phyloP scores from a whole-genome alignment of 2,888 invertebrate genomes.

The Hirtodrosophila confusa region DNA sequence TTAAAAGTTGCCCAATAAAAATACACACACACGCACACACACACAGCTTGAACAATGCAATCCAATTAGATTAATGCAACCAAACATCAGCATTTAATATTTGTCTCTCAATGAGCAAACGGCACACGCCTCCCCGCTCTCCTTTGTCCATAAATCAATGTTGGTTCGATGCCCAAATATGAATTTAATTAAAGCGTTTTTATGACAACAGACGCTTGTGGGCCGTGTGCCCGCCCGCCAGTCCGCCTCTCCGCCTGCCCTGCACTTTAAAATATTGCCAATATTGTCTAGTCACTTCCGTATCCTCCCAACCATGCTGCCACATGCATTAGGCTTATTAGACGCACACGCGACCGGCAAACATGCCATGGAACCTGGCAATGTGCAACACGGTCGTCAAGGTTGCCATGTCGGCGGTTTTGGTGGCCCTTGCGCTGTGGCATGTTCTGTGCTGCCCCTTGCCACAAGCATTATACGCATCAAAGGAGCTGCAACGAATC shows the following conservation, averaged over 20 bases:
- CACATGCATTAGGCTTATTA: conserved; percentile 76
- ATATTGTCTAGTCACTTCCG: conserved; percentile 70
- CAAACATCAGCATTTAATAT: conserved; percentile 60
- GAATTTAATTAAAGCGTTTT: conserved; percentile 82
- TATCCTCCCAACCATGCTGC: conserved; percentile 37
- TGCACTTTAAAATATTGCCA: conserved; percentile 80
- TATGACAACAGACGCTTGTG: conserved; percentile 62
- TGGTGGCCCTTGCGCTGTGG: too few relatives aligned
- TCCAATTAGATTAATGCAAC: conserved; percentile 72
- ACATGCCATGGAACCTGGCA: conserved; percentile 33
- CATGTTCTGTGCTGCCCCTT: conserved; percentile 1
- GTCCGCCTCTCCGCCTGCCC: conserved; percentile 19
- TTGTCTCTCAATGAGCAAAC: conserved; percentile 45
- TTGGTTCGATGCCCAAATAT: conserved; percentile 62
- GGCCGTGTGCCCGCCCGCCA: conserved; percentile 55
- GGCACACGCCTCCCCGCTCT: conserved; percentile 20
- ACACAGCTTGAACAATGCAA: conserved; percentile 28
- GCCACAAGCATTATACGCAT: conserved; percentile 74
- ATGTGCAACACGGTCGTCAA: conserved; percentile 72
- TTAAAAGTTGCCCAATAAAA: conserved; percentile 17
- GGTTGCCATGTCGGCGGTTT: conserved; percentile 44
- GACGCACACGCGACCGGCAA: conserved; percentile 64
- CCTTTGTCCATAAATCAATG: conserved; percentile 59
- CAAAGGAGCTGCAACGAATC: conserved; percentile 65
- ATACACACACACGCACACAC: not conserved